Percentiles rank a stretch among this genome's conserved stretches.
Evolutionary conservation across 35 echinoderm and acorn worm genomes (phyloP).

Genomic region (Lytechinus variegatus): DNA sequence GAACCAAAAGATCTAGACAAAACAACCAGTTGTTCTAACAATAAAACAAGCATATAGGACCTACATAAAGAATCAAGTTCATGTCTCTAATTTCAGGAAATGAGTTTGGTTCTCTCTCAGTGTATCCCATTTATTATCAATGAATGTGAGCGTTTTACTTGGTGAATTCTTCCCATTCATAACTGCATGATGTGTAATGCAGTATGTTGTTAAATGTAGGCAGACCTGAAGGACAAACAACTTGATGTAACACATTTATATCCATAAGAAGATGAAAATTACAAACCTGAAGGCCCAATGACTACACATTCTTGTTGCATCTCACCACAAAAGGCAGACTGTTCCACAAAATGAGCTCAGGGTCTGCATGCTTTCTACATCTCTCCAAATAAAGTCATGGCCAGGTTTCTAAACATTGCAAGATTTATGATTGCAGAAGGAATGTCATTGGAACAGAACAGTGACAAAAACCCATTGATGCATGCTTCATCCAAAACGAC

Average conservation of each 20-base stretch:
- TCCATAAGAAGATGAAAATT: no score
- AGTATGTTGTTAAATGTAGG: no score
- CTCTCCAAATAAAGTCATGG: not conserved
- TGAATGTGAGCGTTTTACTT: not conserved
- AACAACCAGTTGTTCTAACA: not conserved
- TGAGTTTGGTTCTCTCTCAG: not conserved
- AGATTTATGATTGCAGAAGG: conserved; percentile 1
- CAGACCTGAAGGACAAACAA: no score
- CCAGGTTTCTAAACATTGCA: not conserved
- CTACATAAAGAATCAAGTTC: not conserved
- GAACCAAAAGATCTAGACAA: not conserved
- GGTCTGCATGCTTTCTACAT: not conserved
- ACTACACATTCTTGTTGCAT: not conserved
- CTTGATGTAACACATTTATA: no score
- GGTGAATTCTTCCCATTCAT: not conserved
- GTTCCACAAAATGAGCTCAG: not conserved
- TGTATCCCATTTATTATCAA: not conserved
- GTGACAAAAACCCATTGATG: not conserved
- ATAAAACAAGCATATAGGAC: not conserved
- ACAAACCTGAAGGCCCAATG: no score
- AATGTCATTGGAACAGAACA: not conserved
- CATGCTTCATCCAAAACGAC: not conserved
- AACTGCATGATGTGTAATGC: no score
- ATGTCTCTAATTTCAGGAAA: not conserved
- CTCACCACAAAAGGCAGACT: not conserved